These are phyloP conservation scores for Leptinotarsa undecemlineata DNA, from an alignment of 1,140 invertebrate genomes.

Conservation along the genomic window DNA sequence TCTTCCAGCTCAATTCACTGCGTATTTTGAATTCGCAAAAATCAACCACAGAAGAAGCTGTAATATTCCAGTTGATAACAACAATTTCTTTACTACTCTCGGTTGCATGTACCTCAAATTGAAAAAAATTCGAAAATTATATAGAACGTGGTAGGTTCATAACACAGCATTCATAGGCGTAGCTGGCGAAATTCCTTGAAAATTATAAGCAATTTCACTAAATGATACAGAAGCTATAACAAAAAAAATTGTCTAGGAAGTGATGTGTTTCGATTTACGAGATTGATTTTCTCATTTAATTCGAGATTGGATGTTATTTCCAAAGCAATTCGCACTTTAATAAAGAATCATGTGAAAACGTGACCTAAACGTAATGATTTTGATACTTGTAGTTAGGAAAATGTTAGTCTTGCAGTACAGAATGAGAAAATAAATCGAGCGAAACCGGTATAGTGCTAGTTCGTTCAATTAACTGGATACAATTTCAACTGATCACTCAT, in stretches of 20 bases:
- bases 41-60: neutral
- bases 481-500: neutral
- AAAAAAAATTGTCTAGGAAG: neutral
- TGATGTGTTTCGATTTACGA: neutral
- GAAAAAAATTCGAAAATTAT: neutral
- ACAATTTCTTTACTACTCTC: neutral
- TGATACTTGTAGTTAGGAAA: neutral
- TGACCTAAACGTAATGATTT: neutral
- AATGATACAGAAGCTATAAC: neutral
- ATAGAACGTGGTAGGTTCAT: neutral
- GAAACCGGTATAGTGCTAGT: neutral
- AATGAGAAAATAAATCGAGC: conserved; percentile 4
- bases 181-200: neutral
- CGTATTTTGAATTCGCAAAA: neutral
- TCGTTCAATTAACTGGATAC: neutral
- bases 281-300: conserved; percentile 6
- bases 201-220: neutral
- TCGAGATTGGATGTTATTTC: neutral
- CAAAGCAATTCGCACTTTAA: neutral
- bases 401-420: neutral
- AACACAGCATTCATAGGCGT: neutral
- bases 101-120: neutral
- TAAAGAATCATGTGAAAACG: conserved; percentile 3
- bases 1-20: neutral
- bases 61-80: neutral